Conservation (phyloP, 2,888 invertebrate species). For the Cataglyphis albicans region DNA sequence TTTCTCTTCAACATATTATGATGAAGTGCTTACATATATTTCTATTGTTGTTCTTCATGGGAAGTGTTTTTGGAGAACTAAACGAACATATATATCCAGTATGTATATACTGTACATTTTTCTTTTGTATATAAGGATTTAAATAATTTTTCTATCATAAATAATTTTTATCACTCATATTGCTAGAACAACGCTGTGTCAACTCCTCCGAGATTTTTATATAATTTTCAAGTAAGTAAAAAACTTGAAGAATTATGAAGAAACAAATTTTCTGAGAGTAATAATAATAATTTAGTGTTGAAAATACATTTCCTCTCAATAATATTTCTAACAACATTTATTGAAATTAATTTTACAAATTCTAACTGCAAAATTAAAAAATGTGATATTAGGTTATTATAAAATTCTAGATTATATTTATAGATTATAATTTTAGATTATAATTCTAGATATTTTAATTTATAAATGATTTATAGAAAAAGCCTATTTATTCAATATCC, state of each 20-base stretch:
- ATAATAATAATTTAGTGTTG: background rate
- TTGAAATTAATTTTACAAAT: background rate
- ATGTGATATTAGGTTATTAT: background rate
- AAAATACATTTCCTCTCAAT: background rate
- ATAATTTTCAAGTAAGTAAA: background rate
- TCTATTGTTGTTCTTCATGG: background rate
- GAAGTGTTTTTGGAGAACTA: background rate
- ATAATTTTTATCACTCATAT: background rate
- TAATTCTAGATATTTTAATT: background rate
- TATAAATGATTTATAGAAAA: background rate
- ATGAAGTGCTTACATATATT: background rate
- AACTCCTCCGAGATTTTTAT: background rate
- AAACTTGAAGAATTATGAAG: background rate
- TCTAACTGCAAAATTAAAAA: constrained; percentile 2
- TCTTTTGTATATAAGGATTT: background rate
- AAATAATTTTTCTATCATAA: background rate
- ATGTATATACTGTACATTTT: background rate
- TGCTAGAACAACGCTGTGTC: background rate
- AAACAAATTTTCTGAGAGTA: background rate
- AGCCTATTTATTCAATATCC: background rate
- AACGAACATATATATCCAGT: background rate
- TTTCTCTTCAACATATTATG: background rate
- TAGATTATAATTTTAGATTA: too few relatives aligned
- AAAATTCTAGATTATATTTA: background rate
- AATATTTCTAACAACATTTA: background rate